phyloP scores from a whole-genome alignment of 2,797 vertebrate genomes.

The Notolepis coatsorum region DNA sequence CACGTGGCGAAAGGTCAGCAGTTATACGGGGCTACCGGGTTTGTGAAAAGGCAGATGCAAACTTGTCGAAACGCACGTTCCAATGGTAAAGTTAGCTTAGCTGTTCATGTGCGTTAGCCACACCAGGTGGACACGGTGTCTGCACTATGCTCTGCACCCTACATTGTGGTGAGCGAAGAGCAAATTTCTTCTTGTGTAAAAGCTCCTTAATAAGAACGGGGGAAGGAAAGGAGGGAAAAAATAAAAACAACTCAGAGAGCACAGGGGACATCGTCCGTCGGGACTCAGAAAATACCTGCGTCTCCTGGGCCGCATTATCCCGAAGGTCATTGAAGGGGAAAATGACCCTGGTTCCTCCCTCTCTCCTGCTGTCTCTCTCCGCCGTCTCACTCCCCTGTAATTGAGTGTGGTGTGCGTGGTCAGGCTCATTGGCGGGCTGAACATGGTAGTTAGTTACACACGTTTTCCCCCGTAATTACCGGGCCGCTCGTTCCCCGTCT shows the following conservation, averaged over 20 bases:
- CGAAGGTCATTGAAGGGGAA: slow-evolving; percentile 80
- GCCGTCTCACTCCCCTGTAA: slow-evolving; percentile 68
- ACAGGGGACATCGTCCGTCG: slow-evolving; percentile 61
- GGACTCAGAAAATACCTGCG: slow-evolving; percentile 72
- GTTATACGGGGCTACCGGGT: too few relatives aligned
- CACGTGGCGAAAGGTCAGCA: too few relatives aligned
- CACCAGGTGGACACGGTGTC: too few relatives aligned
- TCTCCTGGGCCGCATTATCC: slow-evolving; percentile 77
- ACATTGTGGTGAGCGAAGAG: too few relatives aligned
- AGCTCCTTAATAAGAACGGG: too few relatives aligned
- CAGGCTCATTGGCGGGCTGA: slow-evolving; percentile 72
- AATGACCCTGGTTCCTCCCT: slow-evolving; percentile 61
- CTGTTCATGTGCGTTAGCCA: too few relatives aligned
- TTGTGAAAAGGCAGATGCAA: too few relatives aligned
- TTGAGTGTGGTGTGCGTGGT: slow-evolving; percentile 71
- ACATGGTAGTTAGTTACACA: slow-evolving; percentile 81
- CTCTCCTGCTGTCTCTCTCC: slow-evolving; percentile 60
- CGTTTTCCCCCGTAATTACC: slow-evolving; percentile 80
- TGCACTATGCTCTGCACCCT: too few relatives aligned
- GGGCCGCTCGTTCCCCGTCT: slow-evolving; percentile 72
- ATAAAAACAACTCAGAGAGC: slow-evolving; percentile 32
- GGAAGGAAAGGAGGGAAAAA: neutral
- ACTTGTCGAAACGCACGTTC: too few relatives aligned
- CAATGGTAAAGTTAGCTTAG: too few relatives aligned
- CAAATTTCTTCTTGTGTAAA: too few relatives aligned